Evolutionary conservation across 2,113 vertebrate genomes (phyloP).

Genomic region (Puntigrus tetrazona): DNA sequence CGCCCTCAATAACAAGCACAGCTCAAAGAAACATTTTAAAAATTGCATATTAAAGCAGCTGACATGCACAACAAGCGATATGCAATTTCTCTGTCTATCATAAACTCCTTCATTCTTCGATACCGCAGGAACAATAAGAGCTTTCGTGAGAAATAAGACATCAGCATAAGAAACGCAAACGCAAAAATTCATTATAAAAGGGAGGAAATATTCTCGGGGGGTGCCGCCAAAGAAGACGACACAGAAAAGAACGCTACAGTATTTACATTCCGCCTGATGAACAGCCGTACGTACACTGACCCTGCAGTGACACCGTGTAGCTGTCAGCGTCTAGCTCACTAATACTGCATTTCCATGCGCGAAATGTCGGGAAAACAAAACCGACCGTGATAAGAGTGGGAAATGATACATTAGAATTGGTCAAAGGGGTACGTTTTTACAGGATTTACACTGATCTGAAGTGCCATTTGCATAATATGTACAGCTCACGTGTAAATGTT

Average conservation of each 20-base stretch:
- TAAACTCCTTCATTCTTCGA: slow-evolving; percentile 41
- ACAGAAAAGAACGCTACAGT: neutral
- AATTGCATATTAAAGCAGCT: slow-evolving; percentile 22
- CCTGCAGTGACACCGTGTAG: neutral
- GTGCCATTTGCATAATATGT: neutral
- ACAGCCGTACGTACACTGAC: neutral
- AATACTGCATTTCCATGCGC: neutral
- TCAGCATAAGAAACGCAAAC: neutral
- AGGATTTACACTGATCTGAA: neutral
- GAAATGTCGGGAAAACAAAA: neutral
- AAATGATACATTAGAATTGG: neutral
- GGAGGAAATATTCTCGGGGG: neutral
- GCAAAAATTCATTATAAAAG: neutral
- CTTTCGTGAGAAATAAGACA: slow-evolving; percentile 28
- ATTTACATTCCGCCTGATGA: neutral
- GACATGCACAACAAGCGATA: slow-evolving; percentile 29
- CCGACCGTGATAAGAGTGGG: neutral
- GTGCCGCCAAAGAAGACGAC: neutral
- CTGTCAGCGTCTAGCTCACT: neutral
- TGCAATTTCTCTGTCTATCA: slow-evolving; percentile 47
- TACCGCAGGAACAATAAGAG: slow-evolving; percentile 29
- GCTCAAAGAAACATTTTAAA: slow-evolving; percentile 9
- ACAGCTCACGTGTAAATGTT: neutral
- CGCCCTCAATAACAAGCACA: neutral
- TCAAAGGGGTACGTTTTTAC: neutral